Conservation (phyloP, 2,888 invertebrate genomes). For the Epirrhoe alternata region DNA sequence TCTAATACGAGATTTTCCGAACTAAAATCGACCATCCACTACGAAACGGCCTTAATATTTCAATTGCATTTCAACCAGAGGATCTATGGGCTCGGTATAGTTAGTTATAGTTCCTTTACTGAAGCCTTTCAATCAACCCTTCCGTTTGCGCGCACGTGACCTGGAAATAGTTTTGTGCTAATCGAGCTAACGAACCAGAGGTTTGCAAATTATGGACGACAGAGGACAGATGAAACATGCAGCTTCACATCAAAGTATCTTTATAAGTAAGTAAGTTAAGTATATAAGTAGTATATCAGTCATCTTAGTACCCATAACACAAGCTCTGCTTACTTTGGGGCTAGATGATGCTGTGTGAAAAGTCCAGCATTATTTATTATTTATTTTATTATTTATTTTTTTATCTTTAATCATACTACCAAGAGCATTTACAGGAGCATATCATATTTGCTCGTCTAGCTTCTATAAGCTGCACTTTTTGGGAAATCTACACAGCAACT, state of each 20-base stretch:
- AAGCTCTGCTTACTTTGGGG: too few relatives aligned
- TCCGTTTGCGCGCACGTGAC: slow-evolving; percentile 20
- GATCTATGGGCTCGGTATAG: neutral
- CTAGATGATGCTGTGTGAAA: too few relatives aligned
- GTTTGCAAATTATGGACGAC: neutral
- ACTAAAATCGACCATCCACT: too few relatives aligned
- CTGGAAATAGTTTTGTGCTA: slow-evolving; percentile 20
- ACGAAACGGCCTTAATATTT: neutral
- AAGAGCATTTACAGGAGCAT: neutral
- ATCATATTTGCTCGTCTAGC: neutral
- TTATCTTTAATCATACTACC: neutral
- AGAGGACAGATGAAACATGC: neutral
- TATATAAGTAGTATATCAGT: too few relatives aligned
- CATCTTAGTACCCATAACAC: too few relatives aligned
- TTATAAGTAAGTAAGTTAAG: too few relatives aligned
- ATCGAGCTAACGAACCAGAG: slow-evolving; percentile 1
- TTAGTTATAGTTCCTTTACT: slow-evolving; percentile 29
- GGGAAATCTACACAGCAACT: too few relatives aligned
- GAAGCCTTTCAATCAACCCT: slow-evolving; percentile 37
- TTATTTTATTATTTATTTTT: too few relatives aligned
- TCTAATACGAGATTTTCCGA: neutral
- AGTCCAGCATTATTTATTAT: too few relatives aligned
- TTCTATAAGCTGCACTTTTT: too few relatives aligned
- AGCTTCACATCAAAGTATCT: too few relatives aligned
- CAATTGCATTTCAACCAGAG: neutral